phyloP scores from a whole-genome alignment of 2,888 invertebrate species.

The Chirona hameri region DNA sequence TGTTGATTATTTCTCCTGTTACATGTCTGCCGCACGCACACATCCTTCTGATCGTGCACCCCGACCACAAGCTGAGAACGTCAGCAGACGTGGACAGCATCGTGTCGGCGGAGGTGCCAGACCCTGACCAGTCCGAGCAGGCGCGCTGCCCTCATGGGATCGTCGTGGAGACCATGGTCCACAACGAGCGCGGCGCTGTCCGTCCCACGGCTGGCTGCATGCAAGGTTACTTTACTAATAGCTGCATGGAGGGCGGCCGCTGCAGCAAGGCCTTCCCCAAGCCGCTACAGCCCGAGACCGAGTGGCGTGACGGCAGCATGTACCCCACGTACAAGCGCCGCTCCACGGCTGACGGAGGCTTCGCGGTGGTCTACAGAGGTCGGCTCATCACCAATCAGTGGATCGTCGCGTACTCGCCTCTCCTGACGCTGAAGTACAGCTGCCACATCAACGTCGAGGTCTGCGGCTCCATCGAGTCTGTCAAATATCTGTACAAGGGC shows the following conservation, averaged over 20 bases:
- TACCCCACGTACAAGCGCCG: not conserved
- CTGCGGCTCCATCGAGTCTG: not conserved
- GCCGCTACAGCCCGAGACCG: not conserved
- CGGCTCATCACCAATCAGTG: not conserved
- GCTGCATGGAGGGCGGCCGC: not conserved
- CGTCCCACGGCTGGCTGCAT: not conserved
- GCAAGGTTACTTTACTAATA: too few relatives aligned
- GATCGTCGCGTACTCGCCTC: not conserved
- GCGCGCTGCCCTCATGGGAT: not conserved
- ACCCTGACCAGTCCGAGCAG: not conserved
- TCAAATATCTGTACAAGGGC: not conserved
- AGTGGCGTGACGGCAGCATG: not conserved
- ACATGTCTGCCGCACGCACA: too few relatives aligned
- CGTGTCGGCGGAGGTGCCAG: not conserved
- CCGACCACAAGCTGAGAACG: too few relatives aligned
- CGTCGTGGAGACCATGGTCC: not conserved
- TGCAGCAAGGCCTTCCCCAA: not conserved
- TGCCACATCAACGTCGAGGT: not conserved
- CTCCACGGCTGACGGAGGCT: not conserved
- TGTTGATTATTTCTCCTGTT: too few relatives aligned
- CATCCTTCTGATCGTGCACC: too few relatives aligned
- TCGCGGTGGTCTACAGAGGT: not conserved
- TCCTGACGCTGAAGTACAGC: not conserved
- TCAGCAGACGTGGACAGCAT: not conserved
- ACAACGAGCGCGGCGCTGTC: not conserved